phyloP scores from a whole-genome alignment of 2,888 invertebrate species.

The Euplexia lucipara region DNA sequence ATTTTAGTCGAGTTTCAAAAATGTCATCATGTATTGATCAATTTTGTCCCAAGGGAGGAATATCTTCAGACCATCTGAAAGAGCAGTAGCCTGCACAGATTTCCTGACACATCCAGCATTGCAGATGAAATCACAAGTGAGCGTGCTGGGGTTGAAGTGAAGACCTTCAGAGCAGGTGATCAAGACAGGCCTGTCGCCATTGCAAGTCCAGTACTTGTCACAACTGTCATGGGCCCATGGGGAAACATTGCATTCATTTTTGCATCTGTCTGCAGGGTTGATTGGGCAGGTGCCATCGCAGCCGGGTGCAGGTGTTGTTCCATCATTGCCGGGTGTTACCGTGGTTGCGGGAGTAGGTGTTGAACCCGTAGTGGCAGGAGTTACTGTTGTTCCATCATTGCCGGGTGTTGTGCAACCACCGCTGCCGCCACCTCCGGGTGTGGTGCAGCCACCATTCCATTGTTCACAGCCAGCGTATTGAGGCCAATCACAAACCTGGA shows the following conservation, averaged over 20 bases:
- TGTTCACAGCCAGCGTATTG: constrained; percentile 58
- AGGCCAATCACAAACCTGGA: constrained; percentile 66
- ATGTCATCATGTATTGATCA: constrained; percentile 53
- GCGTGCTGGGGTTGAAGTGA: constrained; percentile 77
- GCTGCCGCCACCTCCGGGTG: no score
- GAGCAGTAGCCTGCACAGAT: constrained; percentile 65
- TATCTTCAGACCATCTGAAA: constrained; percentile 71
- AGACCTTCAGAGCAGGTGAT: constrained; percentile 80
- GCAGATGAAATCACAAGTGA: constrained; percentile 81
- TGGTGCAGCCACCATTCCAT: not conserved
- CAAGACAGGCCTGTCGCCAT: constrained; percentile 69
- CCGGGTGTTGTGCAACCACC: not conserved
- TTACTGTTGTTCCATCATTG: not conserved
- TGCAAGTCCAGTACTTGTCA: constrained; percentile 83
- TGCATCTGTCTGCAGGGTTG: constrained; percentile 65
- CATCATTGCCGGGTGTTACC: not conserved
- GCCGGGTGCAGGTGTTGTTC: not conserved
- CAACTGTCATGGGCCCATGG: constrained; percentile 82
- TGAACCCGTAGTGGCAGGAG: not conserved
- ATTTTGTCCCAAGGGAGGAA: constrained; percentile 74
- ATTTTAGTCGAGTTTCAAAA: constrained; percentile 23
- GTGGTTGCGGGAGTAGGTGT: not conserved
- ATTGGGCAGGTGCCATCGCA: not conserved
- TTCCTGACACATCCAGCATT: constrained; percentile 76
- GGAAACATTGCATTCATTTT: constrained; percentile 74